Conservation (phyloP, 2,113 vertebrate species). For the Bagarius yarrelli region DNA sequence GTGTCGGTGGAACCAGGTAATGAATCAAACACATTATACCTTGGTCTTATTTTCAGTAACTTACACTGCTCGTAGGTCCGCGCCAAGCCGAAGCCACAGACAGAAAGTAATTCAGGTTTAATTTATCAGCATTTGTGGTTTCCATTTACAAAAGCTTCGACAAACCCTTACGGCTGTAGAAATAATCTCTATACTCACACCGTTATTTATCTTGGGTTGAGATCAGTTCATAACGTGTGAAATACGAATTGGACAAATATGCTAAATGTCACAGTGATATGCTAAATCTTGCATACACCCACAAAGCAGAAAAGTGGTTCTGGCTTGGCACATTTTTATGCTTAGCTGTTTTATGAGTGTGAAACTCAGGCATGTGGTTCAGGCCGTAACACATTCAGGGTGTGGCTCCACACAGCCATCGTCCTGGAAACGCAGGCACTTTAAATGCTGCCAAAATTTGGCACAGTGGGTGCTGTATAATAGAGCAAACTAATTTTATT, state of each 20-base stretch:
- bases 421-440: conserved; percentile 11
- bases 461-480: conserved; percentile 10
- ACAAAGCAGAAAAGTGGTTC: conserved; percentile 10
- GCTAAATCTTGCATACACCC: not conserved
- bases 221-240: conserved; percentile 1
- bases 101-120: not conserved
- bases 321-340: conserved; percentile 22
- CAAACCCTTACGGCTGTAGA: not conserved
- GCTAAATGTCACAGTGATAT: conserved; percentile 10
- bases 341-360: conserved; percentile 14
- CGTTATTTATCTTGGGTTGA: not conserved
- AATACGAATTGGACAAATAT: not conserved
- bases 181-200: not conserved
- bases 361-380: conserved; percentile 29
- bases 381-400: conserved; percentile 46
- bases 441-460: conserved; percentile 14
- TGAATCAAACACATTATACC: conserved; percentile 34
- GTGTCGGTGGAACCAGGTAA: conserved; percentile 17
- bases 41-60: conserved; percentile 1
- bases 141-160: conserved; percentile 5
- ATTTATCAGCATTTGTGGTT: not conserved
- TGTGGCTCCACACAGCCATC: conserved; percentile 10
- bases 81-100: not conserved
- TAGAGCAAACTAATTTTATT: too few species aligned
- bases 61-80: not conserved